These are phyloP conservation scores for Catharus bicknelli DNA, from an alignment of 2,113 vertebrate species.

Conservation along the genomic window DNA sequence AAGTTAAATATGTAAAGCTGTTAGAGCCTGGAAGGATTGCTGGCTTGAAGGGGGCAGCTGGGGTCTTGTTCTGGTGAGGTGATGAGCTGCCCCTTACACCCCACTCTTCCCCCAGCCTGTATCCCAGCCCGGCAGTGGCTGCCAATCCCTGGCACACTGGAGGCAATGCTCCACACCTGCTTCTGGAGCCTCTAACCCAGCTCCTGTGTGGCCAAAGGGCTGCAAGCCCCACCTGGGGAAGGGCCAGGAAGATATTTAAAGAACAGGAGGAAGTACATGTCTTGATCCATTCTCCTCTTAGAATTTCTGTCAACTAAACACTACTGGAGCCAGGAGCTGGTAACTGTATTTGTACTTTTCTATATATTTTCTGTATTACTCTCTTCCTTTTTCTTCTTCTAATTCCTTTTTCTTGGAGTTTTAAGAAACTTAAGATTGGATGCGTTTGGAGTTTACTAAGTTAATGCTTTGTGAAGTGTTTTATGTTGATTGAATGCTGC, in stretches of 20 bases:
- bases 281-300: rapidly evolving
- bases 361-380: neutral
- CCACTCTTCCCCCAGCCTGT: too few relatives aligned
- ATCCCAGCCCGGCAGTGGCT: neutral
- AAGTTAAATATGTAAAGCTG: neutral
- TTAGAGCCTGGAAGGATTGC: neutral
- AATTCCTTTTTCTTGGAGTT: neutral
- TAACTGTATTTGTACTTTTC: neutral
- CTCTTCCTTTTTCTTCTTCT: neutral
- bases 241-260: neutral
- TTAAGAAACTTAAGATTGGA: neutral
- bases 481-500: neutral
- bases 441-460: neutral
- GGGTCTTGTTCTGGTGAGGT: neutral
- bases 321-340: rapidly evolving
- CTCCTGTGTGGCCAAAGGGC: neutral
- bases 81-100: neutral
- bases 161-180: neutral
- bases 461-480: neutral
- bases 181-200: neutral
- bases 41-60: neutral
- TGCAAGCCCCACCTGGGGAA: neutral
- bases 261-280: rapidly evolving
- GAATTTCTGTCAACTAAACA: neutral
- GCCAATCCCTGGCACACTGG: neutral